These are phyloP conservation scores for Zeus faber DNA, from an alignment of 2,113 vertebrate genomes.

Conservation along the genomic window DNA sequence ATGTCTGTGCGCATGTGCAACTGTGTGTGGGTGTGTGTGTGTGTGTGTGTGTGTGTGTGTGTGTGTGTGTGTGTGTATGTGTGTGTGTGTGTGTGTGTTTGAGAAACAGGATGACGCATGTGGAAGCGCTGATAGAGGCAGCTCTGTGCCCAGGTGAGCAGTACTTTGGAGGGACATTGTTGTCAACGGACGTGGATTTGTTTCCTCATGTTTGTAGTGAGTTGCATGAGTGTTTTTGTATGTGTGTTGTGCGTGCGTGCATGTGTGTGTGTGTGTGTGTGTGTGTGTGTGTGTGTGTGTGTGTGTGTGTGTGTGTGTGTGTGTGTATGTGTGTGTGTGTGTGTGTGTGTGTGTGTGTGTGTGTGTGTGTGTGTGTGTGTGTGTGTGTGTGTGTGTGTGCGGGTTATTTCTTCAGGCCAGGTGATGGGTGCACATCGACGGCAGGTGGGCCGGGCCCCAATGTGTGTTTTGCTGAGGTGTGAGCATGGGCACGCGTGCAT, in stretches of 20 bases:
- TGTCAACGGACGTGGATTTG: too few relatives aligned
- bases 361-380: neutral
- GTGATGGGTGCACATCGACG: constrained; percentile 23
- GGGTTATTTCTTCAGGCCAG: neutral
- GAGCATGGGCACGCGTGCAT: constrained; percentile 14
- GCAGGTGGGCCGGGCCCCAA: constrained; percentile 26
- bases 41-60: constrained; percentile 34
- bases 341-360: constrained; percentile 5
- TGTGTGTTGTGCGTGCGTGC: neutral
- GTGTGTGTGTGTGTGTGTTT: neutral
- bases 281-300: neutral
- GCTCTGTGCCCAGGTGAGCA: too few relatives aligned
- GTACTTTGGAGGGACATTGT: too few relatives aligned
- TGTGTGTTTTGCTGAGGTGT: constrained; percentile 8
- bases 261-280: too few relatives aligned
- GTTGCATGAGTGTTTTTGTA: neutral
- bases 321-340: neutral
- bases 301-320: neutral
- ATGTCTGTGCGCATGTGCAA: constrained; percentile 29
- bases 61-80: neutral
- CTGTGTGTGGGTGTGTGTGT: constrained; percentile 5
- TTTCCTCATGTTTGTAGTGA: constrained; percentile 30
- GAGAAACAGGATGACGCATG: too few relatives aligned
- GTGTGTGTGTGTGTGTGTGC: neutral
- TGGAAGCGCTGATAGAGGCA: too few relatives aligned